phyloP scores from a whole-genome alignment of 2,797 vertebrate species.

The Psittacula echo region DNA sequence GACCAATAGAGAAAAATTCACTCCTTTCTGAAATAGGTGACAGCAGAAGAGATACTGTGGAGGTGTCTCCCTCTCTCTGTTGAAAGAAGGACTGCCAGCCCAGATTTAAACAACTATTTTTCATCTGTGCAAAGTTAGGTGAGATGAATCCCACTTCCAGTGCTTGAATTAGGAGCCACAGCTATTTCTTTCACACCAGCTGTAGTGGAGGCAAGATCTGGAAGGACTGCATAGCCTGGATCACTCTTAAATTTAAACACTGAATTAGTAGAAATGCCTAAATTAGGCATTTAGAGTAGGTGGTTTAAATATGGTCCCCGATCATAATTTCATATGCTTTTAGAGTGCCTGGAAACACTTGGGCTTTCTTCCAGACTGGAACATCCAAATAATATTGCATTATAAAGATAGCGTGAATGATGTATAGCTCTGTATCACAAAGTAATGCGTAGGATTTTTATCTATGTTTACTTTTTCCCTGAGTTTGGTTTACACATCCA shows the following conservation, averaged over 20 bases:
- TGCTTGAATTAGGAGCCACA: constrained; percentile 26
- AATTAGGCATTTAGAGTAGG: constrained; percentile 49
- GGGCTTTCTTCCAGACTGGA: constrained; percentile 48
- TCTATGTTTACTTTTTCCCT: constrained; percentile 15
- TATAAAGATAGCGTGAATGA: constrained; percentile 43
- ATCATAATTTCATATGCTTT: constrained; percentile 35
- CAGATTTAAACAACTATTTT: neutral
- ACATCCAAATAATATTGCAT: constrained; percentile 24
- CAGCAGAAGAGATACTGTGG: neutral
- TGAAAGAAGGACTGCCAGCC: neutral
- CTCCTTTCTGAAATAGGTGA: neutral
- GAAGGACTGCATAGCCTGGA: neutral
- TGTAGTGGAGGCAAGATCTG: constrained; percentile 38
- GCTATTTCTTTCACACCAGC: constrained; percentile 36
- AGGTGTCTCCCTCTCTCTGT: neutral
- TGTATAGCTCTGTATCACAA: neutral
- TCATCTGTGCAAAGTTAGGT: neutral
- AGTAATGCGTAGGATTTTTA: constrained; percentile 13
- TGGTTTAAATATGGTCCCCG: neutral
- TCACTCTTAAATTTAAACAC: constrained; percentile 41
- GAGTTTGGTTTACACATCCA: neutral
- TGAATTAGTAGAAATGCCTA: constrained; percentile 38
- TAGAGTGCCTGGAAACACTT: constrained; percentile 52
- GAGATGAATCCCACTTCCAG: constrained; percentile 4
- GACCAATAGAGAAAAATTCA: neutral